Conservation (phyloP, 1,140 invertebrate species). For the Drosophila oshimai region DNA sequence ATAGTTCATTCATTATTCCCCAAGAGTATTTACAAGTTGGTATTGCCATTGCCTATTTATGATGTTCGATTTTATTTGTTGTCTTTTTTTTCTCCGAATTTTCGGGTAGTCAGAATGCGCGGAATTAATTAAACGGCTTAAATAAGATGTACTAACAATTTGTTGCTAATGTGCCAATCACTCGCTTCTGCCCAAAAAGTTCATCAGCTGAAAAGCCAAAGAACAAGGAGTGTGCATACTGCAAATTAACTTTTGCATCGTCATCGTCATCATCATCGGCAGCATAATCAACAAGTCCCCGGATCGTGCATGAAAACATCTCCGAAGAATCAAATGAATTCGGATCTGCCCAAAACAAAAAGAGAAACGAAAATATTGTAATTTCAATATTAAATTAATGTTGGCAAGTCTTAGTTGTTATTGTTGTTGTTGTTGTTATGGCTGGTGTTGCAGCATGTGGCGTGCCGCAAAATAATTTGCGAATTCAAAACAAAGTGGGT, state of each 20-base stretch:
- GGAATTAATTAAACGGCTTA: constrained; percentile 66
- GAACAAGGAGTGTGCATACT: constrained; percentile 53
- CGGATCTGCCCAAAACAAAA: constrained; percentile 25
- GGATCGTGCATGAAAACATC: constrained; percentile 53
- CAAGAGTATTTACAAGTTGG: neutral
- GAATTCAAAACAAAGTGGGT: constrained; percentile 44
- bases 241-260: constrained; percentile 63
- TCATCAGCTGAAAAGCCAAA: constrained; percentile 14
- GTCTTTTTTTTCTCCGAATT: constrained; percentile 13
- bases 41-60: neutral
- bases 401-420: constrained; percentile 24
- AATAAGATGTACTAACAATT: constrained; percentile 70
- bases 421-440: constrained; percentile 12
- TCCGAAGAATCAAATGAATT: constrained; percentile 31
- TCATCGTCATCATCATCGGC: neutral
- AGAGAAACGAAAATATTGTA: constrained; percentile 50
- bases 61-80: constrained; percentile 17
- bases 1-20: too few relatives aligned
- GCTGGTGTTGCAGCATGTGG: constrained; percentile 47
- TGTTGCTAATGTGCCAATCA: constrained; percentile 66
- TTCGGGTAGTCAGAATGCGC: constrained; percentile 33
- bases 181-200: constrained; percentile 42
- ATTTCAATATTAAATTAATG: constrained; percentile 59
- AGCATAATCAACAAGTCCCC: constrained; percentile 2
- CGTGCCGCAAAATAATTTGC: constrained; percentile 57